Evolutionary conservation across 2,797 vertebrate genomes (phyloP).

Genomic region (Cryptoprocta ferox): DNA sequence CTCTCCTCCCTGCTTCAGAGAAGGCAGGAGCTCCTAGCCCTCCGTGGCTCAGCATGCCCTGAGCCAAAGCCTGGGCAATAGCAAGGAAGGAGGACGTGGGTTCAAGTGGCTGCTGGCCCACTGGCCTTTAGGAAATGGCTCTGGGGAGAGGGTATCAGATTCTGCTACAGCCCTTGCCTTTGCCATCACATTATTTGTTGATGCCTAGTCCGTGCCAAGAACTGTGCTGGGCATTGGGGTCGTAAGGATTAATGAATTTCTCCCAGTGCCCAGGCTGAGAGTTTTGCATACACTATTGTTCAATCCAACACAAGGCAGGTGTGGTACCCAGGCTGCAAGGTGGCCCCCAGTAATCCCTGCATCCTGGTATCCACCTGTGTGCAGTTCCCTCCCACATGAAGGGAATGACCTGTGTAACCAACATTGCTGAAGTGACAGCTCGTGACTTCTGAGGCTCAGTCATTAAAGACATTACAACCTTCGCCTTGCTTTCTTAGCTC

Average conservation of each 20-base stretch:
- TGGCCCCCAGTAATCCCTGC: neutral
- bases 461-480: neutral
- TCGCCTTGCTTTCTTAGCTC: neutral
- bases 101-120: neutral
- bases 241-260: neutral
- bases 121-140: neutral
- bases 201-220: neutral
- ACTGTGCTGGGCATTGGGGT: neutral
- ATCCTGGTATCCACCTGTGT: neutral
- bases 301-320: neutral
- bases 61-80: neutral
- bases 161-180: neutral
- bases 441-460: neutral
- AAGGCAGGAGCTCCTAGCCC: neutral
- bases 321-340: neutral
- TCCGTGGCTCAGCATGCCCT: rapidly evolving
- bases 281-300: neutral
- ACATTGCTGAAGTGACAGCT: neutral
- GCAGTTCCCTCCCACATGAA: neutral
- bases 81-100: no score
- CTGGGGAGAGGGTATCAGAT: neutral
- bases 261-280: neutral
- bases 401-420: neutral
- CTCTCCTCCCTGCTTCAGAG: neutral
- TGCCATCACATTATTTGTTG: no score